phyloP scores from a whole-genome alignment of 2,797 vertebrate genomes.

The Tachyglossus aculeatus region DNA sequence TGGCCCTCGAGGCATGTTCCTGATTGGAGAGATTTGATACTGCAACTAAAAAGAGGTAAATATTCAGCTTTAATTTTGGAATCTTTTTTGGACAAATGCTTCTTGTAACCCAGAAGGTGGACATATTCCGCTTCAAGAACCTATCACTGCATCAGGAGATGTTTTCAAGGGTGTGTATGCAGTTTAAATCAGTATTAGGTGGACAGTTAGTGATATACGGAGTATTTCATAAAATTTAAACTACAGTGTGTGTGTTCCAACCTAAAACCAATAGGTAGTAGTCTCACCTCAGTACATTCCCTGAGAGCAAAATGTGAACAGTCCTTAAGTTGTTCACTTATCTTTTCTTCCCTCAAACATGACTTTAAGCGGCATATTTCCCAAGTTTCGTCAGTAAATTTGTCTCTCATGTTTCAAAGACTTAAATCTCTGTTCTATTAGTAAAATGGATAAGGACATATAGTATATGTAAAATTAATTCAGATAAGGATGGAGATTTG shows the following conservation, averaged over 20 bases:
- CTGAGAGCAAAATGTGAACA: slow-evolving; percentile 28
- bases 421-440: slow-evolving; percentile 22
- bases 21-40: no score
- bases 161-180: slow-evolving; percentile 12
- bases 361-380: neutral
- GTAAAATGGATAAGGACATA: slow-evolving; percentile 29
- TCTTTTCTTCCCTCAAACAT: slow-evolving; percentile 5
- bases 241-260: slow-evolving; percentile 33
- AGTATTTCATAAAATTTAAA: slow-evolving; percentile 33
- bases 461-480: slow-evolving; percentile 35
- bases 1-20: no score
- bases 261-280: slow-evolving; percentile 44
- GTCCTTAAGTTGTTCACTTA: neutral
- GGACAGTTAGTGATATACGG: slow-evolving; percentile 29
- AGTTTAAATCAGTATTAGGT: slow-evolving; percentile 29
- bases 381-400: neutral
- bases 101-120: slow-evolving; percentile 29
- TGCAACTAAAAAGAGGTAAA: no score
- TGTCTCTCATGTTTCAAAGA: slow-evolving; percentile 7
- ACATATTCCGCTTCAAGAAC: neutral
- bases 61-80: no score
- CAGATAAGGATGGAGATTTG: slow-evolving; percentile 37
- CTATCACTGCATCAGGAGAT: neutral
- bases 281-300: slow-evolving; percentile 14
- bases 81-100: slow-evolving; percentile 13